Conservation (phyloP, 2,888 invertebrate genomes). For the Molorchus minor region DNA sequence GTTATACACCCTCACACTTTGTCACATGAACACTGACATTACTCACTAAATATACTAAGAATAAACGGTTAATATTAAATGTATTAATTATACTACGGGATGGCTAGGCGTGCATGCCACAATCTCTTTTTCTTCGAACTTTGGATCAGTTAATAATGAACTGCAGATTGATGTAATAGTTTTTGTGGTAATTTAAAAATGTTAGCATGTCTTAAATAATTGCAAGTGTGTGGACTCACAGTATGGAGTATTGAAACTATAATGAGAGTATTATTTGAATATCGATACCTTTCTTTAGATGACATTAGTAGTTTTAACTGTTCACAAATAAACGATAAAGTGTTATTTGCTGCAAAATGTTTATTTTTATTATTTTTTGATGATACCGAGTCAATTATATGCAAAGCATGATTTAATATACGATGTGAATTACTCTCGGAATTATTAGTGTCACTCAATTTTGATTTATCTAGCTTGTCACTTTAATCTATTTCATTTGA, state of each 20-base stretch:
- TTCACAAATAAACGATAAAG: background rate
- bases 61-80: too few relatives aligned
- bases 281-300: slow-evolving; percentile 14
- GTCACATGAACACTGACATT: too few relatives aligned
- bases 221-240: slow-evolving; percentile 16
- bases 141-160: slow-evolving; percentile 17
- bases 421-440: background rate
- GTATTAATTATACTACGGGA: too few relatives aligned
- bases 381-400: background rate
- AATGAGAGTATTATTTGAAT: slow-evolving; percentile 2
- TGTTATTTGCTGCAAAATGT: background rate
- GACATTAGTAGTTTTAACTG: background rate
- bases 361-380: background rate
- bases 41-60: too few relatives aligned
- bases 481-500: background rate
- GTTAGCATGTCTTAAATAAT: slow-evolving; percentile 12
- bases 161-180: too few relatives aligned
- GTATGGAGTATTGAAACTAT: slow-evolving; percentile 14
- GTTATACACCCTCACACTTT: too few relatives aligned
- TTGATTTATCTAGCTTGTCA: too few relatives aligned
- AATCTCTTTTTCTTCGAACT: background rate
- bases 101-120: too few relatives aligned
- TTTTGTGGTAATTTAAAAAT: slow-evolving; percentile 13
- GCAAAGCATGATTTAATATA: background rate
- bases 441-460: background rate